phyloP scores from a whole-genome alignment of 2,113 vertebrate genomes.

The Cyphomyrus plagiostoma region DNA sequence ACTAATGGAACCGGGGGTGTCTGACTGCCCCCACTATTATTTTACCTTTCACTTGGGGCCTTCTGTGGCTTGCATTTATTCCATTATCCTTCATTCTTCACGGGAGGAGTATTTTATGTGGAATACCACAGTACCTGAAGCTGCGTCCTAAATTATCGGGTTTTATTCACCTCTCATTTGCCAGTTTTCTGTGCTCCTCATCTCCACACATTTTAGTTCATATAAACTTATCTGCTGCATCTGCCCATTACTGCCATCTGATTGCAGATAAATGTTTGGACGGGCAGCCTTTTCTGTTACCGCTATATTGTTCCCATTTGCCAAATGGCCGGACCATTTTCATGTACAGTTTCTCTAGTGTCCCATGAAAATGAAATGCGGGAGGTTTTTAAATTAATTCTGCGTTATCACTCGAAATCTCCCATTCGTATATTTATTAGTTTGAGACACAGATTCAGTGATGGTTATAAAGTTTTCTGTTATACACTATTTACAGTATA shows the following conservation, averaged over 20 bases:
- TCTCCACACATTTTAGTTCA: neutral
- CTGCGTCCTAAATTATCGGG: neutral
- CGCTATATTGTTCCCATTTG: neutral
- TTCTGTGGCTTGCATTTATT: neutral
- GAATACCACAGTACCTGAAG: neutral
- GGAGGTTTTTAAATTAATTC: neutral
- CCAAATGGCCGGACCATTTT: neutral
- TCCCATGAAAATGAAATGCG: neutral
- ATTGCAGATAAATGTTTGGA: neutral
- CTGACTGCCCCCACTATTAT: neutral
- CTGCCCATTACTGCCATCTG: neutral
- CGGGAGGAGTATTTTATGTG: neutral
- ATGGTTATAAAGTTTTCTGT: neutral
- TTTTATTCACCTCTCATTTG: neutral
- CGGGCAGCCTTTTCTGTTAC: neutral
- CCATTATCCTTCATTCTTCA: neutral
- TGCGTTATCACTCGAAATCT: neutral
- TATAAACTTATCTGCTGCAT: neutral
- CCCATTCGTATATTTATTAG: neutral
- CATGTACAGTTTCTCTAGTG: neutral
- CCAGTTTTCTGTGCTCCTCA: neutral
- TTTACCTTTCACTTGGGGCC: neutral
- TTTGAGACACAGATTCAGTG: neutral
- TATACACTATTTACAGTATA: neutral
- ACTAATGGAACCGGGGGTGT: neutral